These are phyloP conservation scores for Arremon aurantiirostris DNA, from an alignment of 2,797 vertebrate genomes.

Conservation along the genomic window DNA sequence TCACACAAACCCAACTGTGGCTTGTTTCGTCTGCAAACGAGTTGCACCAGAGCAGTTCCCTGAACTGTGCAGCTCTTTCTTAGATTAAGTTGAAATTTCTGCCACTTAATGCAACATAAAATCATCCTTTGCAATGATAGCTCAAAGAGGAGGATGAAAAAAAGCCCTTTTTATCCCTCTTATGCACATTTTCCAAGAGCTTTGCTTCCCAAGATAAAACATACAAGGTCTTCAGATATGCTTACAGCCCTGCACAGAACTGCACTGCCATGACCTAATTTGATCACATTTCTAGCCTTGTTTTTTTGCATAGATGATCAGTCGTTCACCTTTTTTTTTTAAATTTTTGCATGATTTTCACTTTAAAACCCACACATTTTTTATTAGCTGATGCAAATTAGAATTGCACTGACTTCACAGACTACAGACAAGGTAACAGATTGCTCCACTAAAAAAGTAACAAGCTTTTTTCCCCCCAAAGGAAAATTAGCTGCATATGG, in stretches of 20 bases:
- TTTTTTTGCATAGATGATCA: constrained; percentile 55
- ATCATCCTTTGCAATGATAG: background rate
- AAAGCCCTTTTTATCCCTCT: constrained; percentile 39
- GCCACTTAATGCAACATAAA: constrained; percentile 28
- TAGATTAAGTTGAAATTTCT: constrained; percentile 8
- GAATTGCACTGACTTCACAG: constrained; percentile 68
- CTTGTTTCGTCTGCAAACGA: background rate
- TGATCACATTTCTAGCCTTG: constrained; percentile 53
- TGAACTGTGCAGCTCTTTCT: background rate
- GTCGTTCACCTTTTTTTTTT: constrained; percentile 38
- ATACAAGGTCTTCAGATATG: constrained; percentile 40
- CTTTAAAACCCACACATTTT: constrained; percentile 69
- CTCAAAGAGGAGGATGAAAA: constrained; percentile 28
- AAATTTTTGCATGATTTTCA: constrained; percentile 60
- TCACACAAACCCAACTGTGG: background rate
- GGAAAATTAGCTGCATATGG: constrained; percentile 70
- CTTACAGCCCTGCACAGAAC: constrained; percentile 38
- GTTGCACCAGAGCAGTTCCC: background rate
- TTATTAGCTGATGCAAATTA: constrained; percentile 69
- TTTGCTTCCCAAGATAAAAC: constrained; percentile 55
- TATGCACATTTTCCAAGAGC: constrained; percentile 43
- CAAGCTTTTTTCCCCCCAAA: constrained; percentile 64
- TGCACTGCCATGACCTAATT: constrained; percentile 54
- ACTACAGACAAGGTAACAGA: constrained; percentile 70
- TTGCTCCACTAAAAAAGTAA: constrained; percentile 72